Evolutionary conservation across 2,888 invertebrate species (phyloP), one percentile per base, ranked within the genome.

Genomic region (Diaphora mendica): DNA sequence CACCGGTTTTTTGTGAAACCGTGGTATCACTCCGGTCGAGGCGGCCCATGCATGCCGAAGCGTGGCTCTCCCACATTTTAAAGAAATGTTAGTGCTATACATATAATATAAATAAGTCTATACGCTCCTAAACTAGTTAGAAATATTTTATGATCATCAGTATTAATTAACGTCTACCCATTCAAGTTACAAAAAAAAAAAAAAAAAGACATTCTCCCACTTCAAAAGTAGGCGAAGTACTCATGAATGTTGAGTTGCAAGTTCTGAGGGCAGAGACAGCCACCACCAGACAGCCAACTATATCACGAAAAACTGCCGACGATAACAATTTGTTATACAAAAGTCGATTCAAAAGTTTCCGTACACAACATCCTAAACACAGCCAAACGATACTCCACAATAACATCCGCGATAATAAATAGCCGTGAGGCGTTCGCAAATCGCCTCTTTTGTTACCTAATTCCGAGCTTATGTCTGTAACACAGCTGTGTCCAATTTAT

Each of bases 401-500:
- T 81, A 84, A 74, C 80, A 78, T 77, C 77, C 73, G 72, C 80
- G 76, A 79, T 84, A 89, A 87, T 86, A 86, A 87, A 88, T 86
- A 81, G 82, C 81, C 66, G 77, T 76, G 85, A 86, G 91, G 88
- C 89, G 87, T 89, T 93, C 91, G 87, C 93, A 93, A 94, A 93
- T 93, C 90, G 91, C 85, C 91, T 89, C 92, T 89, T 93, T 92
- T 93, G 92, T 92, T 93, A 92, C 93, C 92, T 92, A 94, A 95
- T 94, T 92, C 92, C 87, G 77, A 89, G 92, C 93, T 94, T 93
- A 93, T 91, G 92, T 90, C 91, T 90, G 91, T 88, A 91, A 89
- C 94, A 89, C 95, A 95, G 94, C 95, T 95, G 95, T 87, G 93
- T 86, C 91, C 89, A 87, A 91, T 91, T 91, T 91, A 91, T 91